Percentiles rank a stretch among this genome's conserved stretches.
These are phyloP conservation scores for Anabas testudineus DNA, from an alignment of 2,797 vertebrate genomes.

Conservation along the genomic window DNA sequence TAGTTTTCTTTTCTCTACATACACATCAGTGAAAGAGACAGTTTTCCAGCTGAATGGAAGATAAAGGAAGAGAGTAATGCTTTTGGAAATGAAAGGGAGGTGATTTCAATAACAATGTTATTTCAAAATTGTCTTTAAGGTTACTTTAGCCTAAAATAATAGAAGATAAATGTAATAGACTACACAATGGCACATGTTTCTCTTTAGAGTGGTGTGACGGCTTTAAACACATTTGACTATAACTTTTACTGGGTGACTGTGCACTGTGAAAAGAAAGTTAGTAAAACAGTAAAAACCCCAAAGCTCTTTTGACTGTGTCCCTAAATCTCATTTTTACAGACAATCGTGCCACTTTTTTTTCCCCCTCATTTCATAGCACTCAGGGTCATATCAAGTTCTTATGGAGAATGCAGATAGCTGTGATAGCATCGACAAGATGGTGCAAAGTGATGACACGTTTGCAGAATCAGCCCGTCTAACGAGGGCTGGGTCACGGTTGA, in stretches of 20 bases:
- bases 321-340: slow-evolving; percentile 45
- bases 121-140: not conserved
- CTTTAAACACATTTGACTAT: slow-evolving; percentile 38
- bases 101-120: not conserved
- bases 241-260: slow-evolving; percentile 24
- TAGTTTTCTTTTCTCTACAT: slow-evolving; percentile 66
- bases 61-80: slow-evolving; percentile 1
- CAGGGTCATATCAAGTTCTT: slow-evolving; percentile 83
- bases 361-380: slow-evolving; percentile 58
- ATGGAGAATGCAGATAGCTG: slow-evolving; percentile 73
- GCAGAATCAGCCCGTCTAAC: slow-evolving; percentile 76
- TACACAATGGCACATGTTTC: not conserved
- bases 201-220: slow-evolving; percentile 22
- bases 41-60: slow-evolving; percentile 26
- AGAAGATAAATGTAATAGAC: not conserved
- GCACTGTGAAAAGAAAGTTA: slow-evolving; percentile 16
- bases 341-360: slow-evolving; percentile 44
- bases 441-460: slow-evolving; percentile 82
- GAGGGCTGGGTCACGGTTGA: slow-evolving; percentile 70
- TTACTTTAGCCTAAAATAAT: not conserved
- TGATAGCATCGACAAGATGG: slow-evolving; percentile 79
- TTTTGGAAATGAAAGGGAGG: not conserved
- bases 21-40: slow-evolving; percentile 9
- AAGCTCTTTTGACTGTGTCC: slow-evolving; percentile 40
- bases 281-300: slow-evolving; percentile 24